These are phyloP conservation scores for Rhinichthys osculus DNA, from an alignment of 2,797 vertebrate species.

Conservation along the genomic window DNA sequence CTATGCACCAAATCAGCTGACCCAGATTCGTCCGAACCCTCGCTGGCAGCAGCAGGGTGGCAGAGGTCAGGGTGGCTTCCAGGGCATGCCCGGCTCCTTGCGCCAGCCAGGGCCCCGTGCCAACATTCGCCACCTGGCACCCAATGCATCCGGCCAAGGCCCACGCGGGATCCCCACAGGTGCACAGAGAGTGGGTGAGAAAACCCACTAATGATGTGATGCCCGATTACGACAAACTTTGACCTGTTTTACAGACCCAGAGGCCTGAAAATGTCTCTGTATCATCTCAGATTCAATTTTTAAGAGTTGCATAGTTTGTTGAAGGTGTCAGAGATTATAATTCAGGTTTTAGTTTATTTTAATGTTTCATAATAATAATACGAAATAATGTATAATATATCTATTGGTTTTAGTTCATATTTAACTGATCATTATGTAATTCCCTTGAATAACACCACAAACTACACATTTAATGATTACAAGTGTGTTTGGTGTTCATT, in stretches of 20 bases:
- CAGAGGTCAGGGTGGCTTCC: constrained; percentile 96
- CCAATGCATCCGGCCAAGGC: constrained; percentile 80
- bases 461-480: not conserved
- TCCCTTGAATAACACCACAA: not conserved
- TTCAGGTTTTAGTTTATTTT: not conserved
- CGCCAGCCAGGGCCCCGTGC: constrained; percentile 94
- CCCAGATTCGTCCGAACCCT: constrained; percentile 96
- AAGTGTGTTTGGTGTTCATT: not conserved
- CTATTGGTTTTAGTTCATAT: not conserved
- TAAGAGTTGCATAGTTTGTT: not conserved
- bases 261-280: not conserved
- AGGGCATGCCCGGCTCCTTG: constrained; percentile 90
- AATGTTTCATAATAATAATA: not conserved
- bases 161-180: constrained; percentile 84
- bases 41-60: constrained; percentile 96
- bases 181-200: constrained; percentile 85
- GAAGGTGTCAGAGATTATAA: not conserved
- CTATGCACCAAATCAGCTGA: constrained; percentile 95
- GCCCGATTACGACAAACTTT: not conserved
- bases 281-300: not conserved
- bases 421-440: not conserved
- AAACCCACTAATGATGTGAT: constrained; percentile 21
- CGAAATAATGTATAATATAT: not conserved
- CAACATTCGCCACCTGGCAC: constrained; percentile 89
- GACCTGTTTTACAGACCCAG: not conserved